phyloP scores from a whole-genome alignment of 2,797 vertebrate genomes.

The Microctenopoma lineatum region DNA sequence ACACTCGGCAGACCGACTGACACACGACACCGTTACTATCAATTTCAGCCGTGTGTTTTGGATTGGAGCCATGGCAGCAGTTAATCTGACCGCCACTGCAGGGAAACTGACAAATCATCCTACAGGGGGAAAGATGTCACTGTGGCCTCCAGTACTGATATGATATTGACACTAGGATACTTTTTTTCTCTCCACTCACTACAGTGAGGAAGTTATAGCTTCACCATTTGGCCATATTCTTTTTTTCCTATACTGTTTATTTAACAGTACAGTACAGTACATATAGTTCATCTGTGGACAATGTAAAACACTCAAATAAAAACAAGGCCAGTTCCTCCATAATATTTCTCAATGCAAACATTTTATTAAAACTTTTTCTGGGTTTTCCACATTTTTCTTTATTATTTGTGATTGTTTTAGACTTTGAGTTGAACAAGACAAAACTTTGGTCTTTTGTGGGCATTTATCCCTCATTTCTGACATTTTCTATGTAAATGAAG shows the following conservation, averaged over 20 bases:
- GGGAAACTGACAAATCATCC: not conserved
- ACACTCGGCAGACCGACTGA: not conserved
- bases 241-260: too few species aligned
- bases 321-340: too few species aligned
- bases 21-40: conserved; percentile 6
- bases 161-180: too few species aligned
- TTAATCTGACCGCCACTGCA: not conserved
- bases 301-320: too few species aligned
- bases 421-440: not conserved
- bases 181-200: not conserved
- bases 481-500: not conserved
- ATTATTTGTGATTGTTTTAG: not conserved
- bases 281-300: too few species aligned
- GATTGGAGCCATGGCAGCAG: conserved; percentile 7
- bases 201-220: not conserved
- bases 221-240: not conserved
- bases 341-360: too few species aligned
- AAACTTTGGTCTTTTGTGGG: not conserved
- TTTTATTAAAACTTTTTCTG: too few species aligned
- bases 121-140: not conserved
- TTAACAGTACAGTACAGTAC: too few species aligned
- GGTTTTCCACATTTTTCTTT: not conserved
- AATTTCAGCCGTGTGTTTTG: conserved; percentile 20
- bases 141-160: not conserved
- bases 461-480: too few species aligned